Evolutionary conservation across 2,888 invertebrate species (phyloP), one percentile per base, ranked within the genome.

Genomic region (Sipha maydis): DNA sequence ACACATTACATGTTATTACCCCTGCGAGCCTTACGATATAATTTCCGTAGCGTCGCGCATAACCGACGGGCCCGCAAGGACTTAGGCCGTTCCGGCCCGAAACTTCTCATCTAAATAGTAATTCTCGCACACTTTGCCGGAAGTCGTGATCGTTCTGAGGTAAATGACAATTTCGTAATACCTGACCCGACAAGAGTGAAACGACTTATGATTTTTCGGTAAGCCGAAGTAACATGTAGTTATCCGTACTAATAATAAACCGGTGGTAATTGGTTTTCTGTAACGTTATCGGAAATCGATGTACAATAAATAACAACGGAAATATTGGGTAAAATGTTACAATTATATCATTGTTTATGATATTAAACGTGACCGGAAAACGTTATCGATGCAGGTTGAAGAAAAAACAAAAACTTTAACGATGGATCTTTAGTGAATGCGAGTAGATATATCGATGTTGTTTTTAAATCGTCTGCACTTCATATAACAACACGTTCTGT

Each of bases 81-180:
- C 67, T 85, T 85, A 48, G 61, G 85, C 28, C 84, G 84, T 84
- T 84, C 84, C 84, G 84, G 75, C 67, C 67, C 31, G 25, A 85
- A 85, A 85, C 77, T 85, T 85, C 85, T 67, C 85, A 48, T 85
- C 48, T 67, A 85, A 85, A 85, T 77, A 67, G 77, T 85, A 77
- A 84, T 76, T 41, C 61, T 61, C 61, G 61, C 19, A 41, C 76
- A 14, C 25, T 67, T 61, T 61, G 41, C 76, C 84, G 76, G 84
- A 76, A 84, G 75, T 84, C 84, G 25, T 38, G 73, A 83, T 76
- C 61, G 41, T 84, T 67, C 38, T 41, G 83, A 76, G 75, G 83
- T 84, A 84, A 75, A 83, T 56, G 75, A 73, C 38, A 61, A 76
- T 61, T 61, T 41, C 28, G 80, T 9, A 38, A 38, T 83, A 73